These are phyloP conservation scores for Phymanthus crucifer DNA, from an alignment of 92 coral and sea anemone genomes.

Conservation along the genomic window DNA sequence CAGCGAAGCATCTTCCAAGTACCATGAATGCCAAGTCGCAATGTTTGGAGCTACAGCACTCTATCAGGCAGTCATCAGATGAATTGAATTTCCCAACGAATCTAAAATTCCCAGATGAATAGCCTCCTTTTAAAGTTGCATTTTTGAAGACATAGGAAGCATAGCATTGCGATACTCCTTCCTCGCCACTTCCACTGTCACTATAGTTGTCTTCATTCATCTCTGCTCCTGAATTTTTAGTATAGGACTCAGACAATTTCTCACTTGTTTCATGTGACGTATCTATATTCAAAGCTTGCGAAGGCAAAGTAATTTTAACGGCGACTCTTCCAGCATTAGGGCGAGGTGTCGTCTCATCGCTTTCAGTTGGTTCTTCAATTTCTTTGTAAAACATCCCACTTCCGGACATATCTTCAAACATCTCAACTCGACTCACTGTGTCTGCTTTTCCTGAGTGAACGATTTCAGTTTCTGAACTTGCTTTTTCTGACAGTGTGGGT, in stretches of 20 bases:
- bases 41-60: conserved; percentile 55
- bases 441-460: conserved; percentile 18
- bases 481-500: conserved; percentile 35
- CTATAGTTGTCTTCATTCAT: not conserved
- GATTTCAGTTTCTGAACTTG: conserved; percentile 40
- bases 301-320: conserved; percentile 1
- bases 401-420: conserved; percentile 21
- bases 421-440: conserved; percentile 32
- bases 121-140: conserved; percentile 78
- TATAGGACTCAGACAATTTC: not conserved
- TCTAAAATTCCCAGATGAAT: conserved; percentile 69
- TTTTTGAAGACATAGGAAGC: conserved; percentile 33
- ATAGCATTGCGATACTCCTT: not conserved
- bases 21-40: conserved; percentile 85
- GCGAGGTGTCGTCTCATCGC: not conserved
- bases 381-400: not conserved
- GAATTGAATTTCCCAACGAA: conserved; percentile 60
- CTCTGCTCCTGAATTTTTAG: not conserved
- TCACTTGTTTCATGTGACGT: not conserved
- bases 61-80: conserved; percentile 61
- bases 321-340: not conserved
- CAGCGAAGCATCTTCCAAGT: conserved; percentile 70
- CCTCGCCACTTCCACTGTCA: conserved; percentile 15
- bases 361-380: not conserved
- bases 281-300: not conserved